Evolutionary conservation across 2,113 vertebrate genomes (phyloP).

Genomic region (Sisor rabdophorus): DNA sequence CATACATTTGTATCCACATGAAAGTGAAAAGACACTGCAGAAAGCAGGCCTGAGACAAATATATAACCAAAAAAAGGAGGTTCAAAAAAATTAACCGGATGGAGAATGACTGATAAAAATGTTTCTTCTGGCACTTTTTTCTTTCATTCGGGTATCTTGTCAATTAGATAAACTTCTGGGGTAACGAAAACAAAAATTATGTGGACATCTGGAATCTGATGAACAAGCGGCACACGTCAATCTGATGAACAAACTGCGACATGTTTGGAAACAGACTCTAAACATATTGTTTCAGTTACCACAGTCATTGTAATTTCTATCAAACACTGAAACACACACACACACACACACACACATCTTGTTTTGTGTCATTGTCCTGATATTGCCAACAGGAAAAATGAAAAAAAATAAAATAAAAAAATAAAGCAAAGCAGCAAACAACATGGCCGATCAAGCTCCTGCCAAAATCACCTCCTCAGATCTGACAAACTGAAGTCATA

Average conservation of each 20-base stretch:
- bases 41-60: constrained; percentile 33
- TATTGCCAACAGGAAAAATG: background rate
- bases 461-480: constrained; percentile 48
- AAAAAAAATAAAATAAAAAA: background rate
- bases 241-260: background rate
- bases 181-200: background rate
- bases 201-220: background rate
- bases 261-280: background rate
- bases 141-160: background rate
- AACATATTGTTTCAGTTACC: background rate
- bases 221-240: background rate
- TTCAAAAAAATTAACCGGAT: constrained; percentile 27
- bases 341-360: background rate
- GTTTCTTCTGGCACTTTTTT: constrained; percentile 11
- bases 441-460: constrained; percentile 31
- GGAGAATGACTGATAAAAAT: background rate
- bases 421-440: constrained; percentile 31
- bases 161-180: no score
- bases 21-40: background rate
- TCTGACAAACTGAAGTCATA: constrained; percentile 60
- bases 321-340: background rate
- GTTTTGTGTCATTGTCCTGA: background rate
- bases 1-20: background rate
- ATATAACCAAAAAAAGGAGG: constrained; percentile 13
- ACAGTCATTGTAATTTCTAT: background rate